Evolutionary conservation across 2,888 invertebrate genomes (phyloP).

Genomic region (Nowickia ferox): DNA sequence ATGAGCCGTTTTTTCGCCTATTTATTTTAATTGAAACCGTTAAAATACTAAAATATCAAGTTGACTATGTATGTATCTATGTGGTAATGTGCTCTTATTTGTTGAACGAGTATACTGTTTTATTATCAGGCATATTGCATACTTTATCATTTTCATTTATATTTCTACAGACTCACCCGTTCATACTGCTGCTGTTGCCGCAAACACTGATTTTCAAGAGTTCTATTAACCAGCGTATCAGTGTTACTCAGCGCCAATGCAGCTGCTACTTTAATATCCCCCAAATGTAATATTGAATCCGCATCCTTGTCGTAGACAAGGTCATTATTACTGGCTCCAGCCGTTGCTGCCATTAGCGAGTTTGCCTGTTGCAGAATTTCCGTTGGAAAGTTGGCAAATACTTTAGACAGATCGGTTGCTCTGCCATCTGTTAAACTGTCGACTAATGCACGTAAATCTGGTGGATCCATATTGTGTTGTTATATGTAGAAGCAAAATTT

Average conservation of each 20-base stretch:
- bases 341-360: constrained; percentile 73
- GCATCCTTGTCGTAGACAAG: constrained; percentile 23
- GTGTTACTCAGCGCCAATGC: constrained; percentile 50
- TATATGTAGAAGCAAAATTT: background rate
- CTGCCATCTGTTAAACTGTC: constrained; percentile 75
- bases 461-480: constrained; percentile 74
- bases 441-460: constrained; percentile 76
- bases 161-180: constrained; percentile 49
- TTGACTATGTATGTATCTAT: too few relatives aligned
- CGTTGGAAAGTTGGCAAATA: constrained; percentile 78
- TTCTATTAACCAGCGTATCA: constrained; percentile 74
- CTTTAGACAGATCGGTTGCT: constrained; percentile 74
- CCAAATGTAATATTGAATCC: constrained; percentile 46
- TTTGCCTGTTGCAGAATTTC: constrained; percentile 77
- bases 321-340: background rate
- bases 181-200: constrained; percentile 74
- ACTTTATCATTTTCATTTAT: background rate
- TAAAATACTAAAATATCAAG: too few relatives aligned
- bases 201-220: constrained; percentile 76
- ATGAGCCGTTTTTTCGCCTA: too few relatives aligned
- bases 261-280: constrained; percentile 54
- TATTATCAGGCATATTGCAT: background rate
- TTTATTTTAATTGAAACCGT: too few relatives aligned
- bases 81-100: too few relatives aligned
- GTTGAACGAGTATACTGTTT: too few relatives aligned